These are phyloP conservation scores for Dolomedes plantarius DNA, from an alignment of 2,888 invertebrate species.

Conservation along the genomic window DNA sequence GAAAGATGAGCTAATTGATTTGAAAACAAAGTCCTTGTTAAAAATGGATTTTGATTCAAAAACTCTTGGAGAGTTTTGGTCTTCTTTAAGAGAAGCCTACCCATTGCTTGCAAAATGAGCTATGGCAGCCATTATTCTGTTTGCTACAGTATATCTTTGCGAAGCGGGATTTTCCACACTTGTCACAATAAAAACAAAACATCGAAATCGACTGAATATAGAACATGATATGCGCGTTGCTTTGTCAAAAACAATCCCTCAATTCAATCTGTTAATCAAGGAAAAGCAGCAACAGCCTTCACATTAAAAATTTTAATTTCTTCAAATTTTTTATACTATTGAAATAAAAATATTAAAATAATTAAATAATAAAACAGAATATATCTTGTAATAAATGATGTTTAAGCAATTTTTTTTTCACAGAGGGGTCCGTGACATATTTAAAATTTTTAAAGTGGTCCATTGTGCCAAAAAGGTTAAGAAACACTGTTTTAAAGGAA, in stretches of 20 bases:
- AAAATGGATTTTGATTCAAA: constrained; percentile 45
- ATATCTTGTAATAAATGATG: constrained; percentile 17
- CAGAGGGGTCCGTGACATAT: constrained; percentile 22
- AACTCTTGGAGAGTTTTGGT: constrained; percentile 19
- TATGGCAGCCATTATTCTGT: constrained; percentile 52
- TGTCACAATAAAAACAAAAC: constrained; percentile 40
- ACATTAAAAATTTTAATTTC: constrained; percentile 46
- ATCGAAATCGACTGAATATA: constrained; percentile 47
- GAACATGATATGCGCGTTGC: constrained; percentile 46
- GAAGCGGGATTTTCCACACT: constrained; percentile 42
- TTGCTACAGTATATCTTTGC: constrained; percentile 45
- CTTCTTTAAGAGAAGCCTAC: constrained; percentile 17
- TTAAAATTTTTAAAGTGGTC: constrained; percentile 18
- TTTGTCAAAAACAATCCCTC: constrained; percentile 50
- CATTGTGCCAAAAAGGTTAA: constrained; percentile 19
- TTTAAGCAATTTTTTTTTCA: constrained; percentile 33
- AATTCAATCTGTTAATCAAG: constrained; percentile 50
- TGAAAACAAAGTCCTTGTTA: constrained; percentile 38
- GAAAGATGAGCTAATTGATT: constrained; percentile 48
- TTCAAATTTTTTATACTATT: constrained; percentile 50
- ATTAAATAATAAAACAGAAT: constrained; percentile 24
- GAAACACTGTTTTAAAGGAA: too few species aligned
- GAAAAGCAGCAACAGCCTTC: constrained; percentile 47
- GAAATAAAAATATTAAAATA: constrained; percentile 54
- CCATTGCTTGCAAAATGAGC: constrained; percentile 21